Conservation (phyloP, 1,140 invertebrate genomes). For the Hyles vespertilio region DNA sequence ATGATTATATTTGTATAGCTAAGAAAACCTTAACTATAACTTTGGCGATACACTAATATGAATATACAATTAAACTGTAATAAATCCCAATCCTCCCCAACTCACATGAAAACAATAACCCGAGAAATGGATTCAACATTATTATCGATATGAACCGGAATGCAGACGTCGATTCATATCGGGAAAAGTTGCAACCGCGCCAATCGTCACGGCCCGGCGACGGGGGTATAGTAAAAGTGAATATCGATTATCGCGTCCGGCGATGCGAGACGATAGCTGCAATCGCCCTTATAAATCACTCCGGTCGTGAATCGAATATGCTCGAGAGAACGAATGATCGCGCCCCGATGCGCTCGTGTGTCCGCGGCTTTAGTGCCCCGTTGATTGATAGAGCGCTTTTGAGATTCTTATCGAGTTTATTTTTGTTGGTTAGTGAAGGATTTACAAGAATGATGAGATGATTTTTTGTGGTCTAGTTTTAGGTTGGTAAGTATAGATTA, state of each 20-base stretch:
- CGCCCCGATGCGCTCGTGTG: conserved; percentile 16
- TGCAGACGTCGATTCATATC: conserved; percentile 1
- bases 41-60: no score
- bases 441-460: neutral
- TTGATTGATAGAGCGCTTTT: no score
- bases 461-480: neutral
- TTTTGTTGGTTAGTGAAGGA: no score
- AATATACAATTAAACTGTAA: no score
- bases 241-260: conserved; percentile 57
- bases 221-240: conserved; percentile 47
- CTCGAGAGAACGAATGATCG: conserved; percentile 24
- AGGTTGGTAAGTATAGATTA: no score
- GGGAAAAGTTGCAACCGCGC: conserved; percentile 2
- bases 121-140: neutral
- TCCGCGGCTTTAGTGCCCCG: conserved; percentile 12
- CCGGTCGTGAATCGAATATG: conserved; percentile 48
- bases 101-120: no score
- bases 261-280: conserved; percentile 42
- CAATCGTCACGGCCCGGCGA: conserved; percentile 33
- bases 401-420: no score
- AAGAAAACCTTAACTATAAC: no score
- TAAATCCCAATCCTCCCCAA: no score
- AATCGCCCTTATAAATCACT: conserved; percentile 57
- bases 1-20: no score
- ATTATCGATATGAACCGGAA: neutral